These are phyloP conservation scores for Tetheella fluctuosa DNA, from an alignment of 2,888 invertebrate genomes.

Conservation along the genomic window DNA sequence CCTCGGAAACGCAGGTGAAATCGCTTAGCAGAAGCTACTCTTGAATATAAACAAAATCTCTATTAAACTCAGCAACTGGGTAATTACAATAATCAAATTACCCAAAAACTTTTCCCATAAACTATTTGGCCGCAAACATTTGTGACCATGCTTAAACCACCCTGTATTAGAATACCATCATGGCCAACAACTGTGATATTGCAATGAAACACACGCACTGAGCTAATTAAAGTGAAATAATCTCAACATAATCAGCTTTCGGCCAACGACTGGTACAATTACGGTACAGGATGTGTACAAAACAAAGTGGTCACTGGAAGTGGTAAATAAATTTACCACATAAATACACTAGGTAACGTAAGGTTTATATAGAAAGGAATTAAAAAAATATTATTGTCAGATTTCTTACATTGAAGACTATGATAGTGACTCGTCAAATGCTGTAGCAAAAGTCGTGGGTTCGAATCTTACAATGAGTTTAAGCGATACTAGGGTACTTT, in stretches of 20 bases:
- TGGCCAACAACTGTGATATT: background rate
- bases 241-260: constrained; percentile 24
- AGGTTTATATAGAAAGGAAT: too few species aligned
- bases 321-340: background rate
- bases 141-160: background rate
- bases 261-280: constrained; percentile 2
- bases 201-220: constrained; percentile 9
- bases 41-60: too few species aligned
- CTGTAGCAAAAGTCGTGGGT: too few species aligned
- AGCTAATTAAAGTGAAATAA: constrained; percentile 31
- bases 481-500: too few species aligned
- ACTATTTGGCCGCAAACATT: constrained; percentile 5
- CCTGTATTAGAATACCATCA: background rate
- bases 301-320: background rate
- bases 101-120: background rate
- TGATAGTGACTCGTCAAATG: too few species aligned
- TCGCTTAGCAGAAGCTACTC: too few species aligned
- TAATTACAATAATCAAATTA: background rate
- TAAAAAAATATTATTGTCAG: too few species aligned
- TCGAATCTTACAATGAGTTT: too few species aligned
- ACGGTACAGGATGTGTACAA: background rate
- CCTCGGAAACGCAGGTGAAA: too few species aligned
- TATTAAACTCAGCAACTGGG: too few species aligned
- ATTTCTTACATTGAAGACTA: too few species aligned
- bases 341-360: too few species aligned